phyloP scores from a whole-genome alignment of 2,797 vertebrate species.

The Furcifer pardalis region DNA sequence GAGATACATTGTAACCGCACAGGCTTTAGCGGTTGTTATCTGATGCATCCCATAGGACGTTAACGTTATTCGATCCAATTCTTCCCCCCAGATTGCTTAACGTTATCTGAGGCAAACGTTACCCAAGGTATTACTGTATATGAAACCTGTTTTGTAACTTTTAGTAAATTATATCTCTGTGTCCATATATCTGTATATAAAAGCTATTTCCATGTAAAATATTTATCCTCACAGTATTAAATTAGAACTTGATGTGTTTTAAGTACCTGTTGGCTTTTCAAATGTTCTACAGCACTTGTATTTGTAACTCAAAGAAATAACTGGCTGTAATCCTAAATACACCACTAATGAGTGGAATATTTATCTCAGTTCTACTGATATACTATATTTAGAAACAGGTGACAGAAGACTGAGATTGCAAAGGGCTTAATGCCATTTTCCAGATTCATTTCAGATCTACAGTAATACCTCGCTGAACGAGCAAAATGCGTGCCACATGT shows the following conservation, averaged over 20 bases:
- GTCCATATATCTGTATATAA: conserved; percentile 67
- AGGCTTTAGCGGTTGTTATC: too few relatives aligned
- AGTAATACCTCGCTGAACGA: too few relatives aligned
- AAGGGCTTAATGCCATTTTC: background rate
- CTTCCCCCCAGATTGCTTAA: too few relatives aligned
- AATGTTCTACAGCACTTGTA: background rate
- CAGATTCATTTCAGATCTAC: background rate
- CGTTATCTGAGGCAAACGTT: too few relatives aligned
- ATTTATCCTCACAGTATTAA: conserved; percentile 66
- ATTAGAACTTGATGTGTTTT: conserved; percentile 48
- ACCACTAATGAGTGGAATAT: background rate
- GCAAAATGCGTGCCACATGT: too few relatives aligned
- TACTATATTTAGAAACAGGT: background rate
- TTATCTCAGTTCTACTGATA: background rate
- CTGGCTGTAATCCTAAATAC: accelerated
- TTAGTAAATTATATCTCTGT: conserved; percentile 62
- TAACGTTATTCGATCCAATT: too few relatives aligned
- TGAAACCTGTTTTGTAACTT: conserved; percentile 54
- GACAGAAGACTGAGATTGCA: background rate
- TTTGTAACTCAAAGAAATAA: conserved; percentile 4
- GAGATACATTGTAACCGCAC: too few relatives aligned
- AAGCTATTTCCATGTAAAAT: conserved; percentile 48
- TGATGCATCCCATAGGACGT: too few relatives aligned
- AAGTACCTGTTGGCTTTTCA: conserved; percentile 47
- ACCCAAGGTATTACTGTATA: too few relatives aligned